Conservation (phyloP, 92 coral and sea anemone genomes). For the Epizoanthus ramosus region DNA sequence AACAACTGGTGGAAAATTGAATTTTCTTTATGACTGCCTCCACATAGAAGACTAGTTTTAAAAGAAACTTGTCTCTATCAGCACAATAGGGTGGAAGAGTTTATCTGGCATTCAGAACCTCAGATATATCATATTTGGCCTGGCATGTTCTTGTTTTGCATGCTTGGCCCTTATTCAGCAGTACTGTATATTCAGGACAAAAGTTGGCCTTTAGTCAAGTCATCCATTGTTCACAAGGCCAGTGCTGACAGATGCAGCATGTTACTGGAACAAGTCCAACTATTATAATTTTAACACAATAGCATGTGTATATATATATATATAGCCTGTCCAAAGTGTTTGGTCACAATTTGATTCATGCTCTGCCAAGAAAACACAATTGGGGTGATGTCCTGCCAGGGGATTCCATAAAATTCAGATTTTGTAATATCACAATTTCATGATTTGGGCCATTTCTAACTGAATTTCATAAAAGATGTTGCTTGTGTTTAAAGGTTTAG, state of each 20-base stretch:
- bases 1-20: no score
- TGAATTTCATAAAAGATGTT: background rate
- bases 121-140: background rate
- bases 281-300: conserved; percentile 5
- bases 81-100: no score
- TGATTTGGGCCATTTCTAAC: background rate
- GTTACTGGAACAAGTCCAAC: conserved; percentile 23
- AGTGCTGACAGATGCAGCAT: background rate
- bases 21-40: no score
- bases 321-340: background rate
- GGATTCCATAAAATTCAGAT: background rate
- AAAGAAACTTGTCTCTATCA: no score
- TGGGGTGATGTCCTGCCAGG: no score
- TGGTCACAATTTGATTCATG: no score
- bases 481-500: background rate
- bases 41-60: no score
- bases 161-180: background rate
- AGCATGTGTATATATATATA: no score
- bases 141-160: background rate
- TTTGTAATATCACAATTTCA: background rate
- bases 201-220: conserved; percentile 13
- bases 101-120: background rate
- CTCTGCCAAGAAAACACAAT: background rate
- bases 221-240: background rate
- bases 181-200: background rate